Conservation (phyloP, 1,140 invertebrate species). For the Augochlora pura region DNA sequence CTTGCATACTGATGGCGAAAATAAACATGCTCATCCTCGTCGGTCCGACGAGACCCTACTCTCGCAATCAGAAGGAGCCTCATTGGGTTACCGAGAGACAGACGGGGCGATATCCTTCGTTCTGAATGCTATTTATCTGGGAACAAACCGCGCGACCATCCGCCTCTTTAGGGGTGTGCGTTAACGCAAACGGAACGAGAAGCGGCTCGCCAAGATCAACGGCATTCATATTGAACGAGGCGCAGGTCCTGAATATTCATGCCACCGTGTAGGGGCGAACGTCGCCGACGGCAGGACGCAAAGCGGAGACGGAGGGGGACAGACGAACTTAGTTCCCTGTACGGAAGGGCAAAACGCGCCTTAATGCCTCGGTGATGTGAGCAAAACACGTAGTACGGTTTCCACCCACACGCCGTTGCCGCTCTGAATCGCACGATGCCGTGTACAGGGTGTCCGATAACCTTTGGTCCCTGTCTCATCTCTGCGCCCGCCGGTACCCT, state of each 20-base stretch:
- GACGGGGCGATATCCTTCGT: conserved; percentile 30
- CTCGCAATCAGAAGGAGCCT: conserved; percentile 30
- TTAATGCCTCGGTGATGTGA: conserved; percentile 64
- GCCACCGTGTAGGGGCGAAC: conserved; percentile 67
- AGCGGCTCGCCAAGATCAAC: conserved; percentile 75
- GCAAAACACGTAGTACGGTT: conserved; percentile 66
- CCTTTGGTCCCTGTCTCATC: conserved; percentile 19
- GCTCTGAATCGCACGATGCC: conserved; percentile 40
- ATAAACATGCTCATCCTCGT: neutral
- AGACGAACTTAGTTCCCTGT: conserved; percentile 57
- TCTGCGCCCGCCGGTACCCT: neutral
- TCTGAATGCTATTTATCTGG: conserved; percentile 70
- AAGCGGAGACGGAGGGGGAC: conserved; percentile 40
- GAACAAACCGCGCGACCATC: conserved; percentile 51
- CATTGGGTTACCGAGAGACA: conserved; percentile 22
- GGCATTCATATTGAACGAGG: conserved; percentile 78
- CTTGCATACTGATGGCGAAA: conserved; percentile 11
- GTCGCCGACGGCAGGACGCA: conserved; percentile 44
- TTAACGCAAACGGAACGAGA: conserved; percentile 67
- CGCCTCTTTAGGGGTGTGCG: conserved; percentile 52
- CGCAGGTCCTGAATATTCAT: conserved; percentile 78
- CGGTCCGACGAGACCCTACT: neutral
- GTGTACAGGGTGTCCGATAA: conserved; percentile 54
- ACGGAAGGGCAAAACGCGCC: conserved; percentile 68
- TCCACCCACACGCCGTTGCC: conserved; percentile 40